A percentile compares a stretch with the other conserved stretches of the same genome.
Conservation (phyloP, 2,888 invertebrate species). For the Acrobeloides nanus region DNA sequence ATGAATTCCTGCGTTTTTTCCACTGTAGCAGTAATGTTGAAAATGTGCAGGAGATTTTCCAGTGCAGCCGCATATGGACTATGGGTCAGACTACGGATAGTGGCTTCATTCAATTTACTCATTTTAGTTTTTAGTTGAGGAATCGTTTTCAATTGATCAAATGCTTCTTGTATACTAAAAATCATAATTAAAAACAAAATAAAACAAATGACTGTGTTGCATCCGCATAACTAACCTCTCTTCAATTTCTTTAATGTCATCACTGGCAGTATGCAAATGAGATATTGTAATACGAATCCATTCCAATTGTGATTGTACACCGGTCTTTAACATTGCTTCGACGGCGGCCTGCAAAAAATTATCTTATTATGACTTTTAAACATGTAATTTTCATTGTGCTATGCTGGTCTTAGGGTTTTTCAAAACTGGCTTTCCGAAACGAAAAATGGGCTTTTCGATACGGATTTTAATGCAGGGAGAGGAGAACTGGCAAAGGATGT, state of each 20-base stretch:
- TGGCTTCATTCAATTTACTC: slow-evolving; percentile 78
- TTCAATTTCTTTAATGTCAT: slow-evolving; percentile 68
- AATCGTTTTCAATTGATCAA: slow-evolving; percentile 68
- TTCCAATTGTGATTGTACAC: slow-evolving; percentile 93
- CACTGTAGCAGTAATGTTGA: slow-evolving; percentile 91
- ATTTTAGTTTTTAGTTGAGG: slow-evolving; percentile 73
- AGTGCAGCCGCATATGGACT: slow-evolving; percentile 93
- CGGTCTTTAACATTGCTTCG: slow-evolving; percentile 90
- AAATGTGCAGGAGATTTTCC: slow-evolving; percentile 93
- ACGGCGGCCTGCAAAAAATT: slow-evolving; percentile 76
- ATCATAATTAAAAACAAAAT: too few relatives aligned
- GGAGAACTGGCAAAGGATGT: too few relatives aligned
- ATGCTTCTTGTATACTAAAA: slow-evolving; percentile 69
- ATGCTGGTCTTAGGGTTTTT: too few relatives aligned
- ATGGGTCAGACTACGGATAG: slow-evolving; percentile 84
- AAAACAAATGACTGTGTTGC: too few relatives aligned
- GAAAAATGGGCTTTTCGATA: too few relatives aligned
- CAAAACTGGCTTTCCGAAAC: too few relatives aligned
- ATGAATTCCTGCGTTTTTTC: slow-evolving; percentile 84
- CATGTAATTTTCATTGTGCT: too few relatives aligned
- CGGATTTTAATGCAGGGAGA: too few relatives aligned
- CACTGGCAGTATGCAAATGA: slow-evolving; percentile 75
- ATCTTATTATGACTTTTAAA: too few relatives aligned
- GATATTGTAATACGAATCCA: slow-evolving; percentile 87
- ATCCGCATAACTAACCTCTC: slow-evolving; percentile 59